Evolutionary conservation across 2,888 invertebrate genomes (phyloP), one percentile per base, ranked within the genome.

Genomic region (Pseudeuparius sepicola): DNA sequence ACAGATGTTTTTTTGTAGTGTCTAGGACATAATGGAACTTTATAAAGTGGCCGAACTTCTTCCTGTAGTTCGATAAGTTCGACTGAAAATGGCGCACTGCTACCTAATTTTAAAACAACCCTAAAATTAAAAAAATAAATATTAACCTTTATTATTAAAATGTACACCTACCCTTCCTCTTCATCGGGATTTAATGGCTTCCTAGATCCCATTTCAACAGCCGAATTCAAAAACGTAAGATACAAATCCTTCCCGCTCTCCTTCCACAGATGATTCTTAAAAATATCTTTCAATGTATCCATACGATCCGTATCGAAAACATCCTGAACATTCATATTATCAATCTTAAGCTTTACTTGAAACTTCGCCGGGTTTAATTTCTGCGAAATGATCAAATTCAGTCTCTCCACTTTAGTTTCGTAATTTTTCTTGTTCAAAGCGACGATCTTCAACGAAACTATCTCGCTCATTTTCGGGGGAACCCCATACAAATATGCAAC

Each of bases 271-370:
- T 78, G 73, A 16, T 75, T 73, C 14, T 77, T 71, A 50, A 89
- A 79, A 33, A 90, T 77, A 48, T 84, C 79, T 43, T 84, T 73
- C 3, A 92, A 63, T 17, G 75, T 72, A 18, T 78, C 76, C 63
- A 85, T 79, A 37, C 80, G 69, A 44, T 61, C 63, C 45, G 47
- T 71, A 59, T 86, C 80, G 55, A 90, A 78, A 53, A 90, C 67
- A 54, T 92, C 88, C 45, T 88, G 86, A 34, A 89, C 84, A 54
- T 90, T 88, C 14, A 89, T 64, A 60, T 90, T 90, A 57, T 88
- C 83, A 29, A 92, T 85, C 63, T 90, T 90, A 52, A 92, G 65
- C 55, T 87, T 82, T 4, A 89, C 78, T 51, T 88, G 78, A 54
- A 80, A 77, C 25, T 71, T 73, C 0, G 84, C 77, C 42, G 77